Evolutionary conservation across 2,797 vertebrate genomes (phyloP), one percentile per base, ranked within the genome.

Genomic region (Nasua narica): DNA sequence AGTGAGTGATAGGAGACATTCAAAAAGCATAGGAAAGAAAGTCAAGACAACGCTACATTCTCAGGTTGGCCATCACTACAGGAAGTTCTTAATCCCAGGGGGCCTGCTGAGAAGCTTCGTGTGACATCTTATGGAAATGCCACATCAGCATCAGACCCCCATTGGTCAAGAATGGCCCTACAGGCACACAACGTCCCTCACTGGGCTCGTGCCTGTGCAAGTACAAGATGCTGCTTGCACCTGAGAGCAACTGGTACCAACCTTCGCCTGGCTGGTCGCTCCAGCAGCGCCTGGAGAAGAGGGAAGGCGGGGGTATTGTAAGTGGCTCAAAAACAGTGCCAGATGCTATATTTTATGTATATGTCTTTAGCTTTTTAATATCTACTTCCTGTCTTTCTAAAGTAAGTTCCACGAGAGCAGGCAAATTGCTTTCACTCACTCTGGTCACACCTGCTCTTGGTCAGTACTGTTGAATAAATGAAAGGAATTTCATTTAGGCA

Each of bases 171-270:
- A 7, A 62, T 10, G 1, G 1, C 14, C 40, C 13, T 48, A 52
- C 0, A 27, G 52, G 27, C 70, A 56, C 29, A 46, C 23, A 18
- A 1, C 87, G 7, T 19, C 27, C n/a, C 18, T 12, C 7, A 19
- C 13, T 6, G 27, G 4, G 10, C 0, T 12, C 15, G 5, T 48
- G 48, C 27, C 5, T 0, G 0, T 16, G 7, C 32, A 70, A 60
- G 7, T 25, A 19, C 43, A 25, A 58, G 2, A 15, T 2, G 7
- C 7, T 52, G 0, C 8, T 50, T 40, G 4, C 13, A 69, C 23
- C 18, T 50, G 19, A 58, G 94, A 60, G 18, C 29, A 43, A 54
- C 40, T 3, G 6, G 11, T 0, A 13, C 9, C 89, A 79, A 37
- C 77, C 50, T 91, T 90, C 1, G 1, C 58, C 77, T 3, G 43